These are phyloP conservation scores for Arvicanthis niloticus DNA, from an alignment of 2,113 vertebrate species.

Conservation along the genomic window DNA sequence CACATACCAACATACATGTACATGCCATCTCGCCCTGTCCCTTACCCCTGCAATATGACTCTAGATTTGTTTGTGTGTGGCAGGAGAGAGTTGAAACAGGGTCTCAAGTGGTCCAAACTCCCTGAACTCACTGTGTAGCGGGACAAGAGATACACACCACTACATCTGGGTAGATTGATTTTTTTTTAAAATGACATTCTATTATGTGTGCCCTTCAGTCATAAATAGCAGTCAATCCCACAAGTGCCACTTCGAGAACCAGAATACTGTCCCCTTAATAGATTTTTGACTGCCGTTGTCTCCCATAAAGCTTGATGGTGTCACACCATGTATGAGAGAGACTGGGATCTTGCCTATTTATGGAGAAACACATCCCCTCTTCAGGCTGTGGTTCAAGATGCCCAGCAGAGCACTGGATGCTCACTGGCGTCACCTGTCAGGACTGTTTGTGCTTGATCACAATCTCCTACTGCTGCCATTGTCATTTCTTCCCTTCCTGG, in stretches of 20 bases:
- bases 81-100: neutral
- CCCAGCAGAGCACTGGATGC: neutral
- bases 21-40: neutral
- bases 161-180: neutral
- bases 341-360: neutral
- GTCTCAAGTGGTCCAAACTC: neutral
- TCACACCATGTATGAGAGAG: neutral
- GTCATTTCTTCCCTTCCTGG: neutral
- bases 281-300: neutral
- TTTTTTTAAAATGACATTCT: neutral
- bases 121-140: neutral
- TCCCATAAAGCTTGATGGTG: neutral
- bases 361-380: neutral
- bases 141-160: neutral
- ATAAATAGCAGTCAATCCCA: neutral
- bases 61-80: neutral
- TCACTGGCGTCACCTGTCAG: neutral
- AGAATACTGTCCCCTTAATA: neutral
- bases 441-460: neutral
- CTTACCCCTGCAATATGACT: no score
- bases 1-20: neutral
- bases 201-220: neutral
- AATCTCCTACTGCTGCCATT: neutral
- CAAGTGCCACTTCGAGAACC: neutral
- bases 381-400: neutral